Percentiles rank a stretch among this genome's conserved stretches.
phyloP scores from a whole-genome alignment of 2,797 vertebrate species.

The Lutjanus argentimaculatus region DNA sequence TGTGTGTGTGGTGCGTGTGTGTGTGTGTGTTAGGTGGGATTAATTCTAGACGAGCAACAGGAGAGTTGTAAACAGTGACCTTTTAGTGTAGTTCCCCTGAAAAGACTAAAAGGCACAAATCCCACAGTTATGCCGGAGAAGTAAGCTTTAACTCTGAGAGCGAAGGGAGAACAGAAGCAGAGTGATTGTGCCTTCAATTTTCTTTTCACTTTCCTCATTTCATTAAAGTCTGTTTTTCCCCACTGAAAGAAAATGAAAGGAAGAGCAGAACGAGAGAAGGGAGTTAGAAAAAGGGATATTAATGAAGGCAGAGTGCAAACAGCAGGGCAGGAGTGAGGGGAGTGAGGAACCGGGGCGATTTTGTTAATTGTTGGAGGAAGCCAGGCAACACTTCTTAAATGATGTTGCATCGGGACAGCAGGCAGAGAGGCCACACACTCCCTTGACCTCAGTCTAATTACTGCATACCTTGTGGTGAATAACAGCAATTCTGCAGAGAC shows the following conservation, averaged over 20 bases:
- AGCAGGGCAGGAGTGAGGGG: slow-evolving; percentile 40
- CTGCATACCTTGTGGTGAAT: slow-evolving; percentile 72
- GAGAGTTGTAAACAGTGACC: slow-evolving; percentile 51
- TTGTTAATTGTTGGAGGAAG: slow-evolving; percentile 63
- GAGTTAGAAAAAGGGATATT: slow-evolving; percentile 41
- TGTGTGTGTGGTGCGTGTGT: neutral
- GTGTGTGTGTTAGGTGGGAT: slow-evolving; percentile 16
- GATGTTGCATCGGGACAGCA: slow-evolving; percentile 36
- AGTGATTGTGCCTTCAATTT: slow-evolving; percentile 28
- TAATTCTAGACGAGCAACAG: slow-evolving; percentile 28
- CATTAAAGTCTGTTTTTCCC: slow-evolving; percentile 48
- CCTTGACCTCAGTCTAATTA: slow-evolving; percentile 83
- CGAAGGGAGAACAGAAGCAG: slow-evolving; percentile 17
- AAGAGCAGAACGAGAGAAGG: slow-evolving; percentile 12
- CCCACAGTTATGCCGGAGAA: slow-evolving; percentile 53
- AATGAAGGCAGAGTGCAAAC: slow-evolving; percentile 57
- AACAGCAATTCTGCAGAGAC: slow-evolving; percentile 52
- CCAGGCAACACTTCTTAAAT: slow-evolving; percentile 39
- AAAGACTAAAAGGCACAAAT: slow-evolving; percentile 40
- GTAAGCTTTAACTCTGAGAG: slow-evolving; percentile 10
- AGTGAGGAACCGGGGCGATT: slow-evolving; percentile 28
- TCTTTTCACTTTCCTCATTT: slow-evolving; percentile 47
- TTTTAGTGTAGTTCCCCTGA: slow-evolving; percentile 25
- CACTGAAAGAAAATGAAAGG: slow-evolving; percentile 42
- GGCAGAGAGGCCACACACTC: slow-evolving; percentile 62